Percentiles rank a stretch among this genome's conserved stretches.
phyloP scores from a whole-genome alignment of 2,113 vertebrate genomes.

The Callithrix jacchus region DNA sequence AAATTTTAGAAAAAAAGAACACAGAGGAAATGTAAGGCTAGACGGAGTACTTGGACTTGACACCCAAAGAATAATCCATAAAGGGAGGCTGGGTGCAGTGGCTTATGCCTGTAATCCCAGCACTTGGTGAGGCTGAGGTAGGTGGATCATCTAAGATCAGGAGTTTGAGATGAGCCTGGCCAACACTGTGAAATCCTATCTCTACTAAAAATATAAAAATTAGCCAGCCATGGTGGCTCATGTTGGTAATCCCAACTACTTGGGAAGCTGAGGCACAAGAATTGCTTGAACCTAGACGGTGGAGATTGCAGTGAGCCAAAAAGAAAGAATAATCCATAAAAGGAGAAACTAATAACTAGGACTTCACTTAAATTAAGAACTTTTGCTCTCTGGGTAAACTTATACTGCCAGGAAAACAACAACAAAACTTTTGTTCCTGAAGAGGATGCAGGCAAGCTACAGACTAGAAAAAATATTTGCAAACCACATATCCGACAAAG shows the following conservation, averaged over 20 bases:
- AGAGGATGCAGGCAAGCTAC: not conserved
- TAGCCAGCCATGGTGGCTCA: no score
- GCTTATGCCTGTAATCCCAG: no score
- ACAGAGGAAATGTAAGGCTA: not conserved
- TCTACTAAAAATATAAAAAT: no score
- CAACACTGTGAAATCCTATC: no score
- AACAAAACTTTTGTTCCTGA: not conserved
- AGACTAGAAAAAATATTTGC: not conserved
- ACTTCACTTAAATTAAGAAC: not conserved
- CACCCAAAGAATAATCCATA: not conserved
- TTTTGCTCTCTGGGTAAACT: not conserved
- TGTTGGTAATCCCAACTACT: no score
- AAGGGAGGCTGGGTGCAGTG: not conserved
- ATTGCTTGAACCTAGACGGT: no score
- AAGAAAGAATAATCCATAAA: not conserved
- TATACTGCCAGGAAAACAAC: no score
- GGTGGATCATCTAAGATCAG: no score
- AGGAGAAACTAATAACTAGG: not conserved
- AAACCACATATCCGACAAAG: not conserved
- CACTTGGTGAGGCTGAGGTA: no score
- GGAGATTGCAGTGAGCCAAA: no score
- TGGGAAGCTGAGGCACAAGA: no score
- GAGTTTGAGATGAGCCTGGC: no score
- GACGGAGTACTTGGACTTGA: not conserved
- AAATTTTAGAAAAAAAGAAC: not conserved